Evolutionary conservation across 2,113 vertebrate species (phyloP), one percentile per base, ranked within the genome.

Genomic region (Lutjanus erythropterus): DNA sequence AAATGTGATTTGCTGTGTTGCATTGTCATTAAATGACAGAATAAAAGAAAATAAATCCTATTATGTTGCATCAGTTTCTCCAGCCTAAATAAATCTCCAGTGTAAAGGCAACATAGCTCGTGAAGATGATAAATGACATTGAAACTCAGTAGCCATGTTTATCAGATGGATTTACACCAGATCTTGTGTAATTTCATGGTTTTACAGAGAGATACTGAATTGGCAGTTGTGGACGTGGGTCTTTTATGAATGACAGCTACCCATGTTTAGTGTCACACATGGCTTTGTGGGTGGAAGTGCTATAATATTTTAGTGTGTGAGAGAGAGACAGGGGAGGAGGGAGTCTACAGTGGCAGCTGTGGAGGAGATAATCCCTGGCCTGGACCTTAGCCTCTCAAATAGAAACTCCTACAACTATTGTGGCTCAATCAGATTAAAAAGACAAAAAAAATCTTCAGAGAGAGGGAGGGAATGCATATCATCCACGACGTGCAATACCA

Each of bases 361-460:
- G 85, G 73, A 88, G 81, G 78, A 92, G 91, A 94, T 95, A 91
- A 94, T 94, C 93, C 88, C 49, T 29, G 14, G 44, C 47, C 74
- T 64, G 65, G 84, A 81, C 85, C 73, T 72, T 44, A 81, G 79
- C 77, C 75, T 90, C 75, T 85, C 89, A 82, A 84, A 89, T 84
- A 86, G 68, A 72, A 92, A 89, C 79, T 85, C 71, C 70, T 87
- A 60, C 70, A 86, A 83, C 88, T 91, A 84, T 93, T 94, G 88
- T 86, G 75, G 79, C 71, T 89, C 83, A 83, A 91, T 85, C 78
- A 83, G 91, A 93, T 92, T 91, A 91, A 89, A 92, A 91, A 89
- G 56, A 80, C 59, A 25, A 67, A 79, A 44, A 67, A 77, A n/a
- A 31, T 80, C 80, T 75, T 71, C 60, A 78, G 29, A 31, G 74